Percentiles rank a stretch among this genome's conserved stretches.
Conservation (phyloP, 2,888 invertebrate genomes). For the Ametastegia equiseti region DNA sequence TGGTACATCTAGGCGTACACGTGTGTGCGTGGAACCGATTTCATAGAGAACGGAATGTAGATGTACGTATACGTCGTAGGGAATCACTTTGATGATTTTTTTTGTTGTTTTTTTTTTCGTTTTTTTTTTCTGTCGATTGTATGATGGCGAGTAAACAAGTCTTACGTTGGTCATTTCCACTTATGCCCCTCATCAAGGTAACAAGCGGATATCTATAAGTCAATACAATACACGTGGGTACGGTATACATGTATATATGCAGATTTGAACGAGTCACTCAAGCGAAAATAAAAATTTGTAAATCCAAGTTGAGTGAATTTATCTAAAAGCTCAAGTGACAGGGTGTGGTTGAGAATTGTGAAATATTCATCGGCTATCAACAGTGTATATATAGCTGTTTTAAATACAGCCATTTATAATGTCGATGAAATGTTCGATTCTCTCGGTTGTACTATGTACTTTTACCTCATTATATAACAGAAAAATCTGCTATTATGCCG, state of each 20-base stretch:
- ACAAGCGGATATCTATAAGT: too few species aligned
- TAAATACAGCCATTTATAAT: background rate
- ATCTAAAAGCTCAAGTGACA: background rate
- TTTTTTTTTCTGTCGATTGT: too few species aligned
- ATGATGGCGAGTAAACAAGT: too few species aligned
- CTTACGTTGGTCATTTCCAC: too few species aligned
- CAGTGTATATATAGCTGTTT: background rate
- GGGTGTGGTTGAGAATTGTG: background rate
- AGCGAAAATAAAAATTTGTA: background rate
- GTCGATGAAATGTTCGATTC: background rate
- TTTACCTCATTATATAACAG: background rate
- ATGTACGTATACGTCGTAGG: too few species aligned
- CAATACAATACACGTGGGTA: too few species aligned
- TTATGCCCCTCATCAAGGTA: too few species aligned
- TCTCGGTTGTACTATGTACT: background rate
- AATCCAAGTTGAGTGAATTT: background rate
- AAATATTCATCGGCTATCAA: background rate
- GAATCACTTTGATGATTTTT: too few species aligned
- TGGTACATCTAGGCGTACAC: background rate
- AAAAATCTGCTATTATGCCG: background rate
- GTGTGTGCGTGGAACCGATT: background rate
- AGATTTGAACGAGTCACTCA: background rate
- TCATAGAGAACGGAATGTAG: background rate
- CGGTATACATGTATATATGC: background rate
- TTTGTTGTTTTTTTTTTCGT: too few species aligned